A percentile compares a stretch with the other conserved stretches of the same genome.
These are phyloP conservation scores for Saccostrea echinata DNA, from an alignment of 1,140 invertebrate genomes.

Conservation along the genomic window DNA sequence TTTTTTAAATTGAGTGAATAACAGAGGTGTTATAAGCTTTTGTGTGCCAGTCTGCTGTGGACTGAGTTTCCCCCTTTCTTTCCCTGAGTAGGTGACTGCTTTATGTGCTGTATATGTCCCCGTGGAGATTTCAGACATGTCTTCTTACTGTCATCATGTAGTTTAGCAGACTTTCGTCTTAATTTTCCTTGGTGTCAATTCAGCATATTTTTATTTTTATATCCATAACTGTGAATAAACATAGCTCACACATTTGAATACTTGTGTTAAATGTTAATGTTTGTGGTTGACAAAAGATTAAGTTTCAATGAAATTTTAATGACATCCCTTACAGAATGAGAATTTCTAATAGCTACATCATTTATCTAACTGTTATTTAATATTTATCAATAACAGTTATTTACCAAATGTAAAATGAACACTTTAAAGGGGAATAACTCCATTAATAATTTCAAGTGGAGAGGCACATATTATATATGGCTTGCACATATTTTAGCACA, in stretches of 20 bases:
- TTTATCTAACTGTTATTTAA: too few relatives aligned
- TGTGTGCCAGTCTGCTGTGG: slow-evolving; percentile 19
- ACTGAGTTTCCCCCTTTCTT: slow-evolving; percentile 7
- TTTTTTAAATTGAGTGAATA: slow-evolving; percentile 27
- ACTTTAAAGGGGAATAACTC: too few relatives aligned
- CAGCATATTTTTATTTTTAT: slow-evolving; percentile 40
- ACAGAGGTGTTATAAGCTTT: background rate
- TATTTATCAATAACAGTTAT: too few relatives aligned
- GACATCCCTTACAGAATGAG: too few relatives aligned
- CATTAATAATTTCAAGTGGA: too few relatives aligned
- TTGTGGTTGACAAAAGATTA: background rate
- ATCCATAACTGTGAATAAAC: slow-evolving; percentile 37
- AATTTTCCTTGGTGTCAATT: slow-evolving; percentile 37
- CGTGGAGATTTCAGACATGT: slow-evolving; percentile 15
- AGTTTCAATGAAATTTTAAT: too few relatives aligned
- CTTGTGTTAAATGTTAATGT: background rate
- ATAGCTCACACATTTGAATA: slow-evolving; percentile 32
- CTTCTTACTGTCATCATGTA: slow-evolving; percentile 8
- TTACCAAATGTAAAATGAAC: too few relatives aligned
- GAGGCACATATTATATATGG: too few relatives aligned
- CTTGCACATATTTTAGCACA: too few relatives aligned
- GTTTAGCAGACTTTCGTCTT: slow-evolving; percentile 30
- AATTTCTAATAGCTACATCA: background rate
- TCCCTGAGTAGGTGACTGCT: slow-evolving; percentile 23
- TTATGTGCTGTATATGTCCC: slow-evolving; percentile 26